phyloP scores from a whole-genome alignment of 2,888 invertebrate species.

The Drosophila hamatofila region DNA sequence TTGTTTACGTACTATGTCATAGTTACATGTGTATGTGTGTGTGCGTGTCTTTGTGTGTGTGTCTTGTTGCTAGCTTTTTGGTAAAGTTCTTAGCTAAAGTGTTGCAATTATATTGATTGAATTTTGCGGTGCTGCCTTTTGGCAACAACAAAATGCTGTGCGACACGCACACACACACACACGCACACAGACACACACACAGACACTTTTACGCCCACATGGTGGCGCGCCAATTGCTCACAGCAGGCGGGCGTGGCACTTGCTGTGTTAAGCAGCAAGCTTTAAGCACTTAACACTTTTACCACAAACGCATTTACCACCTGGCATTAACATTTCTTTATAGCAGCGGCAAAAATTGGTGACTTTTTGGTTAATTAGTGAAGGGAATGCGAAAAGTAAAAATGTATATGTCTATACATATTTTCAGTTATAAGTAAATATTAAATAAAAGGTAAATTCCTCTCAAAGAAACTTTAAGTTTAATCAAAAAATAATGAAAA shows the following conservation, averaged over 20 bases:
- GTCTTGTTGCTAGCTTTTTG: slow-evolving; percentile 30
- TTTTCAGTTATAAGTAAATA: no score
- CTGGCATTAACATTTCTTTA: slow-evolving; percentile 12
- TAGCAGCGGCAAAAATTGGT: no score
- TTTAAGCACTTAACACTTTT: slow-evolving; percentile 31
- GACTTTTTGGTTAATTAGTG: slow-evolving; percentile 6
- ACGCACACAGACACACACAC: not conserved
- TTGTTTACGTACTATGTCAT: slow-evolving; percentile 73
- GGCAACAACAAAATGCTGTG: slow-evolving; percentile 30
- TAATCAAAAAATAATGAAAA: no score
- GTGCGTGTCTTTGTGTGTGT: not conserved
- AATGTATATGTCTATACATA: not conserved
- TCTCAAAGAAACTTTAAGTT: no score
- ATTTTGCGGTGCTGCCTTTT: slow-evolving; percentile 63
- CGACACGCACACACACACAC: slow-evolving; percentile 1
- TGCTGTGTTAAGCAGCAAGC: slow-evolving; percentile 29
- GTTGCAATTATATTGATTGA: slow-evolving; percentile 79
- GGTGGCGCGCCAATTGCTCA: slow-evolving; percentile 1
- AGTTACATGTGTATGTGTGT: slow-evolving; percentile 36
- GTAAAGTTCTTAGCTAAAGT: slow-evolving; percentile 68
- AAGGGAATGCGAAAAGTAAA: not conserved
- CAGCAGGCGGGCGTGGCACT: slow-evolving; percentile 33
- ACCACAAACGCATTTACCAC: slow-evolving; percentile 18
- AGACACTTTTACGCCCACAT: slow-evolving; percentile 17
- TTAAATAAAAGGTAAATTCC: not conserved